Conservation (phyloP, 2,113 vertebrate genomes). For the Pseudopodoces humilis region DNA sequence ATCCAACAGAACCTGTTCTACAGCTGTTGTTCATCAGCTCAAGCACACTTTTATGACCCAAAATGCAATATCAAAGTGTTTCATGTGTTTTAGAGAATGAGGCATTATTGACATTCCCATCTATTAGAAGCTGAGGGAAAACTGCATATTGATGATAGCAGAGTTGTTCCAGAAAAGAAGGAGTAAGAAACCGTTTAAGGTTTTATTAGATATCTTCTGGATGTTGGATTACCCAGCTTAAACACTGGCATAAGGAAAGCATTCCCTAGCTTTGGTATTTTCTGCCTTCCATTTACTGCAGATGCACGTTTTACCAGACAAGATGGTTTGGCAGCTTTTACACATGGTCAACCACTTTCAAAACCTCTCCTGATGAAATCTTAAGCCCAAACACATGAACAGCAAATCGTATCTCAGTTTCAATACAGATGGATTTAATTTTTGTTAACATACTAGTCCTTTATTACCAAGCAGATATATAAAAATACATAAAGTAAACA, state of each 20-base stretch:
- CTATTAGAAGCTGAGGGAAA: neutral
- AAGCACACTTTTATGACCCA: neutral
- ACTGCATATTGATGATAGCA: neutral
- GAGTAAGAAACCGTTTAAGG: neutral
- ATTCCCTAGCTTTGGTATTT: neutral
- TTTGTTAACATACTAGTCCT: neutral
- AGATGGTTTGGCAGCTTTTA: neutral
- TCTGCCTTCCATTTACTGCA: neutral
- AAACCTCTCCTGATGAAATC: neutral
- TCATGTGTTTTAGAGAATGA: neutral
- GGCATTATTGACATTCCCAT: neutral
- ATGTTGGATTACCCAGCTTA: neutral
- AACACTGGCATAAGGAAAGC: neutral
- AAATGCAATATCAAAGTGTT: neutral
- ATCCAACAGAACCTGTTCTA: neutral
- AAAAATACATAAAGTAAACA: neutral
- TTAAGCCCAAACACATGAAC: neutral
- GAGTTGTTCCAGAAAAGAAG: neutral
- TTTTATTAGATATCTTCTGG: neutral
- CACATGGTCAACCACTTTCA: neutral
- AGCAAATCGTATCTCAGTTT: neutral
- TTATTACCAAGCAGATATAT: neutral
- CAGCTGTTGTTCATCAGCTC: conserved; percentile 11
- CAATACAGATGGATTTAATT: neutral
- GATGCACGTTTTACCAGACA: neutral